Evolutionary conservation across 2,888 invertebrate genomes (phyloP), one percentile per base, ranked within the genome.

Genomic region (Orthosia incerta): DNA sequence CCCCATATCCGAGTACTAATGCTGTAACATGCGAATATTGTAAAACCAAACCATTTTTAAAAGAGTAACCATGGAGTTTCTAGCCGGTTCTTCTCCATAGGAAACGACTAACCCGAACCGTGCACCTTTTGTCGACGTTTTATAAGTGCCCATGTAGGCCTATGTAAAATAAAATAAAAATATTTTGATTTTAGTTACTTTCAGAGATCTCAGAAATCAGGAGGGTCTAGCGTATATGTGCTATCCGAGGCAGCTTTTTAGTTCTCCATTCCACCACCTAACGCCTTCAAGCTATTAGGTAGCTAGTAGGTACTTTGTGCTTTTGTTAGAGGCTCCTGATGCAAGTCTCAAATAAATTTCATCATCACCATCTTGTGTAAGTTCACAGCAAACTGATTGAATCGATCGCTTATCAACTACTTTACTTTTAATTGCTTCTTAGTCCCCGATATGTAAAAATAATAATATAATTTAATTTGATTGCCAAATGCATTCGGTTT

Each of bases 321-420:
- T 53, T 65, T 69, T 59, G 50, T 71, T 64, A 53, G 16, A 26
- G 15, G 3, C 77, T 85, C 76, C 86, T 90, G 89, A 88, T 87
- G 88, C 87, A 90, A 91, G 81, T 69, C 65, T 70, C 76, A 76
- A 77, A 74, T 69, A 71, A 62, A 82, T 91, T 90, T 89, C 91
- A 59, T 89, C 87, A 91, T 83, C 70, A 76, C 13, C 60, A 45
- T 66, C 75, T 86, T 82, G 80, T 79, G 87, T 64, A 90, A 90
- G 61, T 70, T 71, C 46, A 48, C n/a, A 68, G 64, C 71, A 70
- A 68, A 68, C 74, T 71, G 85, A 88, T 88, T 83, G 76, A 84
- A 85, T 84, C 73, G 87, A 89, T 88, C 84, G 72, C 86, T 87
- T 88, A 89, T 88, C 89, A 76, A 59, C 53, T 57, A 70, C 56